These are phyloP conservation scores for Acyrthosiphon pisum DNA, from an alignment of 1,140 invertebrate species.

Conservation along the genomic window DNA sequence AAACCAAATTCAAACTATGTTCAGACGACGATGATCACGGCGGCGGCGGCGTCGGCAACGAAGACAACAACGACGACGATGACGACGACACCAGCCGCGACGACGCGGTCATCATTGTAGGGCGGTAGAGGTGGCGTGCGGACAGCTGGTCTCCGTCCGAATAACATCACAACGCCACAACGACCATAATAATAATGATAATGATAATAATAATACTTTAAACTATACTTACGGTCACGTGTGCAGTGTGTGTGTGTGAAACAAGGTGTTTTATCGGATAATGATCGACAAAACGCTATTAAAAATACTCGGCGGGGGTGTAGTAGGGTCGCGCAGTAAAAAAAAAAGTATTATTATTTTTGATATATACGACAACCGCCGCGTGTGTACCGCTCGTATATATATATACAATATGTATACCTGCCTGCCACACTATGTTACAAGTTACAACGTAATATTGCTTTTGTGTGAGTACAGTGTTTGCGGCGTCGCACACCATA, in stretches of 20 bases:
- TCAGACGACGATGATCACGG: background rate
- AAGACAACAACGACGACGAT: no score
- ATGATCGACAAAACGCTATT: conserved; percentile 56
- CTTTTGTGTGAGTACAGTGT: background rate
- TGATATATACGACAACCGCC: conserved; percentile 42
- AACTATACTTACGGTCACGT: background rate
- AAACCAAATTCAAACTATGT: background rate
- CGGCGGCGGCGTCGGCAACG: background rate
- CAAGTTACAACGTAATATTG: background rate
- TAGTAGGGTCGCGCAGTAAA: background rate
- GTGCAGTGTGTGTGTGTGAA: background rate
- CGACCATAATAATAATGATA: conserved; percentile 18
- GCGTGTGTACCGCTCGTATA: background rate
- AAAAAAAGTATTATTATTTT: conserved; percentile 45
- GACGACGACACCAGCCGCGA: conserved; percentile 14
- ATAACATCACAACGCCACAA: background rate
- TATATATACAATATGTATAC: no score
- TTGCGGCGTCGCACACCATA: background rate
- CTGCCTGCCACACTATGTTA: background rate
- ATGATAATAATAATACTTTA: conserved; percentile 21
- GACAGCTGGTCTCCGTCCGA: conserved; percentile 53
- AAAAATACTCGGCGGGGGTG: conserved; percentile 54
- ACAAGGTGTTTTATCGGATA: conserved; percentile 58
- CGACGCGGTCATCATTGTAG: conserved; percentile 32
- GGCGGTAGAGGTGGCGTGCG: conserved; percentile 4